A percentile compares a stretch with the other conserved stretches of the same genome.
These are phyloP conservation scores for Pogonomyrmex californicus DNA, from an alignment of 1,140 invertebrate genomes.

Conservation along the genomic window DNA sequence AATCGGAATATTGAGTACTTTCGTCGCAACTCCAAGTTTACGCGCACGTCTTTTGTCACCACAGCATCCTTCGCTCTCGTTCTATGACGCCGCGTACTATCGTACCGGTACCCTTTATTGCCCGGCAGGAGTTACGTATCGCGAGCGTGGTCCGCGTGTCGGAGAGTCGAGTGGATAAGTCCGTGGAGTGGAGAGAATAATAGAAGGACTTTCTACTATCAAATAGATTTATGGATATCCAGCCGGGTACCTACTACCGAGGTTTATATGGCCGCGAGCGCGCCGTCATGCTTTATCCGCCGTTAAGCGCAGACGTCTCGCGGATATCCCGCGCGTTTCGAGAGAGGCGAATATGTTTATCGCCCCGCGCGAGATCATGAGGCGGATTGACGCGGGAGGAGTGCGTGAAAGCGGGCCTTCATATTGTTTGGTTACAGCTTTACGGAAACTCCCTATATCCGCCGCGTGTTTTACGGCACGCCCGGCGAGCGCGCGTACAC, in stretches of 20 bases:
- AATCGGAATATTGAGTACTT: neutral
- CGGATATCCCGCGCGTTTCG: conserved; percentile 59
- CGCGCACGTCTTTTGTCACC: conserved; percentile 2
- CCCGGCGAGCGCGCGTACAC: neutral
- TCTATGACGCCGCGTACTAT: conserved; percentile 62
- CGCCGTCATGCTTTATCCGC: conserved; percentile 77
- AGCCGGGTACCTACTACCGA: conserved; percentile 75
- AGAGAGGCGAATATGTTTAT: conserved; percentile 70
- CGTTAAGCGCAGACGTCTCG: conserved; percentile 73
- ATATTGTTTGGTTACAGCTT: conserved; percentile 73
- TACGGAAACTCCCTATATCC: conserved; percentile 59
- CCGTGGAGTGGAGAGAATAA: conserved; percentile 79
- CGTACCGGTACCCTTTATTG: conserved; percentile 73
- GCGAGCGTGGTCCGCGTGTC: conserved; percentile 68
- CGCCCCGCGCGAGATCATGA: conserved; percentile 44
- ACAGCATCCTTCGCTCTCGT: conserved; percentile 47
- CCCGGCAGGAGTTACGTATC: conserved; percentile 75
- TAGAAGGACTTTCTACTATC: conserved; percentile 85
- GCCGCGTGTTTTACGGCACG: conserved; percentile 46
- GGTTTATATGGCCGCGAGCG: conserved; percentile 77
- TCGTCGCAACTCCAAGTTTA: neutral
- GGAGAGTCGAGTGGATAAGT: conserved; percentile 69
- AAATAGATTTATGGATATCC: conserved; percentile 86
- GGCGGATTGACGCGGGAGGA: conserved; percentile 19
- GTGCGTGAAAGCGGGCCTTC: conserved; percentile 67